phyloP scores from a whole-genome alignment of 2,797 vertebrate species.

The Syngnathus rostellatus region DNA sequence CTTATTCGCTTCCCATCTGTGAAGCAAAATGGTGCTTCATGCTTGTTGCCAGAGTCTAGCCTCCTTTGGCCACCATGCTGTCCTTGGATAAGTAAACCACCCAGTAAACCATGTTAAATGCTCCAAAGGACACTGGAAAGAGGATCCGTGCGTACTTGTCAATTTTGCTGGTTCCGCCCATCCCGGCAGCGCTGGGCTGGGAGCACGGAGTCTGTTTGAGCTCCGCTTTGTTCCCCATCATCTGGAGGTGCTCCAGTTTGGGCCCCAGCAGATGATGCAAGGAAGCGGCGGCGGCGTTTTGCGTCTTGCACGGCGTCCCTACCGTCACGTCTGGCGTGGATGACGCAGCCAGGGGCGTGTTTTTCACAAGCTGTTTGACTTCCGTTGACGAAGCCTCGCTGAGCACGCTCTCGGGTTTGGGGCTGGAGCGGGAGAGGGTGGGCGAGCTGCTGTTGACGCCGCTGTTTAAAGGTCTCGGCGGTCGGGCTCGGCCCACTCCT shows the following conservation, averaged over 20 bases:
- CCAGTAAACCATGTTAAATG: slow-evolving; percentile 99
- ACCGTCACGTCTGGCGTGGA: slow-evolving; percentile 75
- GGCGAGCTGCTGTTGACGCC: slow-evolving; percentile 57
- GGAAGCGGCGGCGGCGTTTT: slow-evolving; percentile 62
- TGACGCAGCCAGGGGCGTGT: slow-evolving; percentile 68
- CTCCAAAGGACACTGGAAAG: slow-evolving; percentile 95
- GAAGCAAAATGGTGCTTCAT: slow-evolving; percentile 12
- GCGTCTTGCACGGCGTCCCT: slow-evolving; percentile 55
- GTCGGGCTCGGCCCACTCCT: slow-evolving; percentile 39
- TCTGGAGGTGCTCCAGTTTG: slow-evolving; percentile 82
- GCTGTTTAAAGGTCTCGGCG: slow-evolving; percentile 59
- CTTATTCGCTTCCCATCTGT: slow-evolving; percentile 17
- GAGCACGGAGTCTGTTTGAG: slow-evolving; percentile 66
- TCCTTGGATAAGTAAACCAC: slow-evolving; percentile 98
- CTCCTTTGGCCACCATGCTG: slow-evolving; percentile 83
- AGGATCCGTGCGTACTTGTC: slow-evolving; percentile 98
- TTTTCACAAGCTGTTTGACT: slow-evolving; percentile 69
- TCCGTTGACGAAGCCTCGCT: slow-evolving; percentile 63
- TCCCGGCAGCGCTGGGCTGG: slow-evolving; percentile 66
- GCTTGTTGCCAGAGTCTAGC: slow-evolving; percentile 22
- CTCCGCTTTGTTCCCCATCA: slow-evolving; percentile 72
- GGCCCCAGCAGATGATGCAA: slow-evolving; percentile 79
- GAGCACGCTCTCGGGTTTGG: slow-evolving; percentile 80
- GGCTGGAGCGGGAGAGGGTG: slow-evolving; percentile 77
- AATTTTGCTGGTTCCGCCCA: slow-evolving; percentile 92